These are phyloP conservation scores for Drosophila yakuba DNA, from an alignment of 1,140 invertebrate species.

Conservation along the genomic window DNA sequence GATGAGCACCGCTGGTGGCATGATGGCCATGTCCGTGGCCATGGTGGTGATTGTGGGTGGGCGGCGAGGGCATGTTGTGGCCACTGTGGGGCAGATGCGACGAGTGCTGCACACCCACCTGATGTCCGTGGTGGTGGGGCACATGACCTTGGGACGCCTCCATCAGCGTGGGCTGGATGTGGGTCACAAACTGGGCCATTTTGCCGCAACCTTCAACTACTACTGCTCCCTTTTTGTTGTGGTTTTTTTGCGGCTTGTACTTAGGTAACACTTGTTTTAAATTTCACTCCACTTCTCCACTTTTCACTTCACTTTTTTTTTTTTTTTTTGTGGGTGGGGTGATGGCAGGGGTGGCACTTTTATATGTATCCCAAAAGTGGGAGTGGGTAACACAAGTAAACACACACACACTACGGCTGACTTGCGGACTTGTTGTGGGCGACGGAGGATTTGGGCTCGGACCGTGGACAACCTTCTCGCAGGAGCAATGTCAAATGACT, in stretches of 20 bases:
- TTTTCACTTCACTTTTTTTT: too few relatives aligned
- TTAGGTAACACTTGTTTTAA: slow-evolving; percentile 67
- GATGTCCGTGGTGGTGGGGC: slow-evolving; percentile 84
- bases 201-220: slow-evolving; percentile 29
- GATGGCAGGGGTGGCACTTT: slow-evolving; percentile 1
- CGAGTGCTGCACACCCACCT: slow-evolving; percentile 80
- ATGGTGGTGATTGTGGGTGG: slow-evolving; percentile 83
- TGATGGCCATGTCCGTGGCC: slow-evolving; percentile 59
- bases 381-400: slow-evolving; percentile 42
- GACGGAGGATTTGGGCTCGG: slow-evolving; percentile 45
- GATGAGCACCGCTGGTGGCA: slow-evolving; percentile 29
- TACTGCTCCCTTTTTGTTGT: slow-evolving; percentile 12
- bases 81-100: slow-evolving; percentile 84
- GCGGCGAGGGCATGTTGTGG: slow-evolving; percentile 83
- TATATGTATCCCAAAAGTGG: slow-evolving; percentile 61
- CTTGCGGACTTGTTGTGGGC: slow-evolving; percentile 43
- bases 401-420: slow-evolving; percentile 36
- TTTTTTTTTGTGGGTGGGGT: too few relatives aligned
- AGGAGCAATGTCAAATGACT: slow-evolving; percentile 84
- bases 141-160: slow-evolving; percentile 86
- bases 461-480: slow-evolving; percentile 81
- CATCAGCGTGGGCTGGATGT: slow-evolving; percentile 86
- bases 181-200: slow-evolving; percentile 87
- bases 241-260: slow-evolving; percentile 1
- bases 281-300: too few relatives aligned